These are phyloP conservation scores for Sesamia inferens DNA, from an alignment of 2,888 invertebrate species.

Conservation along the genomic window DNA sequence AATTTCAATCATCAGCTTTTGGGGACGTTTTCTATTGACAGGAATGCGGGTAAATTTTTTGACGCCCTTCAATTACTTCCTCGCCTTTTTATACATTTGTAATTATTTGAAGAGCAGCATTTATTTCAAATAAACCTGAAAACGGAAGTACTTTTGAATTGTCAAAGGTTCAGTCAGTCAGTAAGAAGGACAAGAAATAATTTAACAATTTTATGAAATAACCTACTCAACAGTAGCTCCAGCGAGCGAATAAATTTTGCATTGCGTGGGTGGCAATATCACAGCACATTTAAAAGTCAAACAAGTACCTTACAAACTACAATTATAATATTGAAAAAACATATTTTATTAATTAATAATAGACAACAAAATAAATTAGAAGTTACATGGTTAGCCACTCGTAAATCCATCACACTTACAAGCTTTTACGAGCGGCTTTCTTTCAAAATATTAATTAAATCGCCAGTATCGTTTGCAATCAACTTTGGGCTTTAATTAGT, in stretches of 20 bases:
- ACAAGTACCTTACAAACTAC: not conserved
- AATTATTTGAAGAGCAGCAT: too few species aligned
- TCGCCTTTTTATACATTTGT: too few species aligned
- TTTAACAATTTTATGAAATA: not conserved
- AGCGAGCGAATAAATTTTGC: not conserved
- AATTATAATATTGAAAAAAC: slow-evolving; percentile 12
- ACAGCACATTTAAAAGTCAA: not conserved
- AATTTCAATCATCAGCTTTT: too few species aligned
- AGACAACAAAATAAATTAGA: slow-evolving; percentile 56
- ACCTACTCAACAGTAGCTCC: slow-evolving; percentile 2
- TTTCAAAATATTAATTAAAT: slow-evolving; percentile 79
- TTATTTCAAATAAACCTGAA: too few species aligned
- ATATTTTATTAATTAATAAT: slow-evolving; percentile 41
- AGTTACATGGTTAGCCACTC: slow-evolving; percentile 45
- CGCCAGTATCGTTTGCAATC: slow-evolving; percentile 73
- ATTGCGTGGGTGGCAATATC: not conserved
- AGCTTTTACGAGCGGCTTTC: slow-evolving; percentile 70
- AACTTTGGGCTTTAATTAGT: slow-evolving; percentile 80
- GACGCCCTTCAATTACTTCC: too few species aligned
- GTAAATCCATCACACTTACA: slow-evolving; percentile 75
- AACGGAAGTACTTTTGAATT: too few species aligned
- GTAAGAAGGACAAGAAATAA: too few species aligned
- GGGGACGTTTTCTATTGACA: too few species aligned
- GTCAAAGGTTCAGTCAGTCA: not conserved
- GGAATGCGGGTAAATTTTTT: too few species aligned